Evolutionary conservation across 2,888 invertebrate species (phyloP), one percentile per base, ranked within the genome.

Genomic region (Apomyelois bistriatella): DNA sequence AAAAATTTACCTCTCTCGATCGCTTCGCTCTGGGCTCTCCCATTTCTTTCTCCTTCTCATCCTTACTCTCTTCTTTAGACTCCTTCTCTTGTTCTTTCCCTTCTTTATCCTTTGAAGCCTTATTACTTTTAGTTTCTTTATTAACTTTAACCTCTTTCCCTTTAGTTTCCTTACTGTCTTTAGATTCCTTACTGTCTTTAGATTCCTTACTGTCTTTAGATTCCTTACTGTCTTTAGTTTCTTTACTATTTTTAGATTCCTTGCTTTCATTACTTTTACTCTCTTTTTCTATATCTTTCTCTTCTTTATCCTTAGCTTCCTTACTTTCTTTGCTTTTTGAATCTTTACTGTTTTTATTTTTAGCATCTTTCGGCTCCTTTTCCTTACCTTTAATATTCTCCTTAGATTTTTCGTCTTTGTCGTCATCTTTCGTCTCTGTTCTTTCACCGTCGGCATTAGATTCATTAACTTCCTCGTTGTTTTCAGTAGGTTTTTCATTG

Each of bases 11-110:
- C 81, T 89, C 89, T 80, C 89, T 82, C 68, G 82, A 79, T 64
- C 88, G 70, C 64, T 88, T 89, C 40, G 87, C 86, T 62, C 86
- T 68, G 0, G 87, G 86, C 57, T 89, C 90, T 0, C 66, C 72
- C 0, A 57, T 53, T 12, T 73, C 74, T 12, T 68, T 65, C 3
- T 65, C 64, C 38, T 69, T 64, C 6, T 65, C 62, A 2, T 50
- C 51, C 17, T 54, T 53, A 8, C 48, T 53, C 1, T 57, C 64
- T 17, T 66, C 62, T 42, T 63, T 59, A 41, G 55, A 52, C 30
- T 58, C 55, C 16, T 54, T 71, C 68, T 48, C 63, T 58, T 49
- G 43, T 35, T 57, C 54, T 8, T 53, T 55, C 6, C 53, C 15
- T 28, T 56, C n/a, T n/a, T n/a, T n/a, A n/a, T n/a, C n/a, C n/a